phyloP scores from a whole-genome alignment of 1,140 invertebrate species.

The Sipha flava region DNA sequence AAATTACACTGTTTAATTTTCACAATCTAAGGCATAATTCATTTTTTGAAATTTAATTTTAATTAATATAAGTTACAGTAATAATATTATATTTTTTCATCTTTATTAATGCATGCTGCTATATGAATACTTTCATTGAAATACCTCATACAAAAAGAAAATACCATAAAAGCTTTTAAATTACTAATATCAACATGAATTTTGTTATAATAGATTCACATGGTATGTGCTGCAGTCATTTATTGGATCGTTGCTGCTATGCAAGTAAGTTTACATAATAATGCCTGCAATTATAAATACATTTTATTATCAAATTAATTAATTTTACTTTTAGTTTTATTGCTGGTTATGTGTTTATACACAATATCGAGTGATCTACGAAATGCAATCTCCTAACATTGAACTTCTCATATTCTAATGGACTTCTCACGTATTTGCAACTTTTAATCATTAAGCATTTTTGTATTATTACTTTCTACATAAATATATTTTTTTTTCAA shows the following conservation, averaged over 20 bases:
- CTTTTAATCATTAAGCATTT: background rate
- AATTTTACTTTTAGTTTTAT: constrained; percentile 60
- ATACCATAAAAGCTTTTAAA: background rate
- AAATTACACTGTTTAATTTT: too few relatives aligned
- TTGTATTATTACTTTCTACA: background rate
- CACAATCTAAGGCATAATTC: too few relatives aligned
- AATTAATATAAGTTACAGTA: too few relatives aligned
- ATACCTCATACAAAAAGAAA: background rate
- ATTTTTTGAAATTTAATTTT: too few relatives aligned
- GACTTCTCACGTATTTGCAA: background rate
- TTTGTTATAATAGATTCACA: constrained; percentile 29
- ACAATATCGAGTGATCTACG: constrained; percentile 68
- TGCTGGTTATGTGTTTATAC: constrained; percentile 76
- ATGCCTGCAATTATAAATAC: constrained; percentile 23
- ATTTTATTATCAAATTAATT: background rate
- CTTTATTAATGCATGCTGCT: too few relatives aligned
- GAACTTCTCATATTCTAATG: constrained; percentile 61
- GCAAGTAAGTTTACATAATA: constrained; percentile 7
- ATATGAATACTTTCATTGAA: background rate
- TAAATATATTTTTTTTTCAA: background rate
- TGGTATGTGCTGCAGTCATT: constrained; percentile 22
- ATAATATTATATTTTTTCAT: too few relatives aligned
- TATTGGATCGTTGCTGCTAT: constrained; percentile 27
- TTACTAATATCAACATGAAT: background rate
- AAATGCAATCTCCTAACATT: constrained; percentile 78